Conservation (phyloP, 2,888 invertebrate genomes). For the Exocentrus adspersus region DNA sequence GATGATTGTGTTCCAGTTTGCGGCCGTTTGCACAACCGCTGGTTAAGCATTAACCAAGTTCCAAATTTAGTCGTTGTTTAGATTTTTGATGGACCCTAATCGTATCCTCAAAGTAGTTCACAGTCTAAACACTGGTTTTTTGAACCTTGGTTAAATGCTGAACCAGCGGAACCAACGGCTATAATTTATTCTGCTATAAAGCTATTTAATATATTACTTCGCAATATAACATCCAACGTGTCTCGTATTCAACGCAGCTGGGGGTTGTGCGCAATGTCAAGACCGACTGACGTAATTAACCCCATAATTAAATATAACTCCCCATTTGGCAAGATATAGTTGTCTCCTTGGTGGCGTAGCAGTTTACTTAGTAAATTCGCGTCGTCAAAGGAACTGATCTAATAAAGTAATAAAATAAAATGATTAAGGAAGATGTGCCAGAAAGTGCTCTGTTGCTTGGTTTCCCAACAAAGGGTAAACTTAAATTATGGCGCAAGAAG, state of each 20-base stretch:
- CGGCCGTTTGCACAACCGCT: too few species aligned
- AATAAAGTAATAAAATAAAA: slow-evolving; percentile 10
- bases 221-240: too few species aligned
- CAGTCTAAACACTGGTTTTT: too few species aligned
- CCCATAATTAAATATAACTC: neutral
- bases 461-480: slow-evolving; percentile 2
- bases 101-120: too few species aligned
- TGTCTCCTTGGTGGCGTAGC: neutral
- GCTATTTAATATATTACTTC: too few species aligned
- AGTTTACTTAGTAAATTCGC: slow-evolving; percentile 3
- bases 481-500: neutral
- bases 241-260: neutral
- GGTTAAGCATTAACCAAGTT: too few species aligned
- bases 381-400: slow-evolving; percentile 4
- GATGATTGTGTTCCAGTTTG: too few species aligned
- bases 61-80: too few species aligned
- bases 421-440: neutral
- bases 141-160: too few species aligned
- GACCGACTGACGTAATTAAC: neutral
- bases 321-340: slow-evolving; percentile 1
- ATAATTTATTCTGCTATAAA: too few species aligned
- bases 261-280: neutral
- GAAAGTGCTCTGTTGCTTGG: slow-evolving; percentile 8
- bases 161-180: too few species aligned
- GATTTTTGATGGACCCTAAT: too few species aligned